phyloP scores from a whole-genome alignment of 2,113 vertebrate species.

The Sinosuthora webbiana region DNA sequence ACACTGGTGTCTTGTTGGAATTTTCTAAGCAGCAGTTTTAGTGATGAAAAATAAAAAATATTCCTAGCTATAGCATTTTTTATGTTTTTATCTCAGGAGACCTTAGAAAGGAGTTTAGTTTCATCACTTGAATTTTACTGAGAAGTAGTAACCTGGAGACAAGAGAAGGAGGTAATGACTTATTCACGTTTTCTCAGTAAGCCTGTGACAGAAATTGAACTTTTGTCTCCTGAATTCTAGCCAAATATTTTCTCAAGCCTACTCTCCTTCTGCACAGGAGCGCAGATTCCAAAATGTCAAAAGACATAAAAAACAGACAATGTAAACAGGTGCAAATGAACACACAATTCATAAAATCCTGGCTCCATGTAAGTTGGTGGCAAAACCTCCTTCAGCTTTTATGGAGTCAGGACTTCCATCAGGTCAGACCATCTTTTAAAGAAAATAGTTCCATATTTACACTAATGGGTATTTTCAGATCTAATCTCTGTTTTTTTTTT shows the following conservation, averaged over 20 bases:
- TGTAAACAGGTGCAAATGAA: conserved; percentile 14
- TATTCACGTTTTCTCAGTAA: conserved; percentile 27
- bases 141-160: neutral
- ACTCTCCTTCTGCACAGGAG: conserved; percentile 40
- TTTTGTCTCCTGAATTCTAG: conserved; percentile 16
- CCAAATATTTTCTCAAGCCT: conserved; percentile 37
- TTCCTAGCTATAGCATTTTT: neutral
- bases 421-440: neutral
- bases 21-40: neutral
- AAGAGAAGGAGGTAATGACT: neutral
- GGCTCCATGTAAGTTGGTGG: neutral
- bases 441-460: neutral
- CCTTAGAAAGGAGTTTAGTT: neutral
- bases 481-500: neutral
- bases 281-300: conserved; percentile 4
- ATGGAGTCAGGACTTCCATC: neutral
- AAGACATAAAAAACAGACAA: neutral
- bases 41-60: neutral
- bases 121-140: conserved; percentile 2
- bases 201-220: conserved; percentile 16
- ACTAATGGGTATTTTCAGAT: neutral
- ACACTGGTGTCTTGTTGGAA: neutral
- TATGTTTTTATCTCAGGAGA: neutral
- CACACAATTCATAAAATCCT: neutral
- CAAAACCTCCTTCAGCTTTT: neutral